Percentiles rank a stretch among this genome's conserved stretches.
Conservation (phyloP, 1,140 invertebrate species). For the Glossosoma conforme region DNA sequence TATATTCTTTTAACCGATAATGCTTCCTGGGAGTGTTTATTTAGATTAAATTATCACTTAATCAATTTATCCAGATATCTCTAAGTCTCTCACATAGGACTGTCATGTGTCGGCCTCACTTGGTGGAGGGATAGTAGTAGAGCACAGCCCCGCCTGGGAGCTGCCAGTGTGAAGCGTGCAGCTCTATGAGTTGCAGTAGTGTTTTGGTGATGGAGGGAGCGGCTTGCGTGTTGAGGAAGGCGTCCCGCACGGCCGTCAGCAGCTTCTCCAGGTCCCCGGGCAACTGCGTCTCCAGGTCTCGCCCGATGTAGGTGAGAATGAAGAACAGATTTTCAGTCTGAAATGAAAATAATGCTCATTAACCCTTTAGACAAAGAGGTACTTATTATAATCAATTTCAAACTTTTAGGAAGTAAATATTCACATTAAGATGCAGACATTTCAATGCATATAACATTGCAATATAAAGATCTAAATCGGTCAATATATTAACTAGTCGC, state of each 20-base stretch:
- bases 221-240: constrained; percentile 68
- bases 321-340: constrained; percentile 84
- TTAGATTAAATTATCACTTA: too few species aligned
- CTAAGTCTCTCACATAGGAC: too few species aligned
- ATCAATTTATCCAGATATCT: too few species aligned
- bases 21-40: too few species aligned
- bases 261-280: constrained; percentile 72
- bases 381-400: too few species aligned
- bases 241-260: constrained; percentile 74
- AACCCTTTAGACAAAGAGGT: too few species aligned
- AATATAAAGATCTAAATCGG: too few species aligned
- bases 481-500: too few species aligned
- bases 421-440: too few species aligned
- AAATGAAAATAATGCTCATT: constrained; percentile 28
- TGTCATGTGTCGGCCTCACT: too few species aligned
- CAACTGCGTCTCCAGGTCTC: constrained; percentile 76
- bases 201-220: constrained; percentile 69
- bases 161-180: constrained; percentile 84
- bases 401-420: too few species aligned
- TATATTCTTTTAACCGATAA: not conserved
- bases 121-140: constrained; percentile 78
- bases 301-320: constrained; percentile 78
- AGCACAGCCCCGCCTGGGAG: constrained; percentile 79
- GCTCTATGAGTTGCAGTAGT: constrained; percentile 79
- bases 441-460: too few species aligned